These are phyloP conservation scores for Adelognathus sp. DNA, from an alignment of 2,888 invertebrate genomes.

Conservation along the genomic window DNA sequence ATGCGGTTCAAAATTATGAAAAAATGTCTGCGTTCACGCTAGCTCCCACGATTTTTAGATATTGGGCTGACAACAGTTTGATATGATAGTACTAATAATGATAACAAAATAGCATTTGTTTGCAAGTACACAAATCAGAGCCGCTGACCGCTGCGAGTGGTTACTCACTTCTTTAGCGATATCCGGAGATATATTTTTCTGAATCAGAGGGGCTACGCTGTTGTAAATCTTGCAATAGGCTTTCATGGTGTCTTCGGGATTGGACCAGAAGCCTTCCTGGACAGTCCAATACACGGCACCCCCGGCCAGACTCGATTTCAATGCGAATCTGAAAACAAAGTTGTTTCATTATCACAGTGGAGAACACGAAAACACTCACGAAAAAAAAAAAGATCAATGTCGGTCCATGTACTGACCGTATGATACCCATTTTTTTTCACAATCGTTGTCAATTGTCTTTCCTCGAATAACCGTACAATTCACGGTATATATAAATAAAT, in stretches of 20 bases:
- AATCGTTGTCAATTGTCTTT: neutral
- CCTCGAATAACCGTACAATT: too few relatives aligned
- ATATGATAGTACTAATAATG: too few relatives aligned
- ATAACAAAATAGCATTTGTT: too few relatives aligned
- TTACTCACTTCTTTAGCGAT: slow-evolving; percentile 68
- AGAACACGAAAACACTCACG: neutral
- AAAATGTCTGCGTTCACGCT: too few relatives aligned
- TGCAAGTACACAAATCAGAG: too few relatives aligned
- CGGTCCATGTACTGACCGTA: slow-evolving; percentile 69
- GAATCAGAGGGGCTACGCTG: slow-evolving; percentile 71
- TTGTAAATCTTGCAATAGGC: slow-evolving; percentile 76
- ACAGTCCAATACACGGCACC: slow-evolving; percentile 76
- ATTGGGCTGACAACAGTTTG: too few relatives aligned
- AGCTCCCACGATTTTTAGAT: too few relatives aligned
- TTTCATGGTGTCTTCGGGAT: slow-evolving; percentile 75
- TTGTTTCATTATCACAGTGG: too few relatives aligned
- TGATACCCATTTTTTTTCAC: slow-evolving; percentile 66
- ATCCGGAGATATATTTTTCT: slow-evolving; percentile 70
- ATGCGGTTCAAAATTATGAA: too few relatives aligned
- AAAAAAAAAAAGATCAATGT: slow-evolving; percentile 30
- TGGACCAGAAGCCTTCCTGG: slow-evolving; percentile 79
- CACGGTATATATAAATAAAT: too few relatives aligned
- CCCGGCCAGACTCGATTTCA: slow-evolving; percentile 77
- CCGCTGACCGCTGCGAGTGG: neutral
- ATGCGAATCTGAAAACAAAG: slow-evolving; percentile 70